Conservation (phyloP, 1,140 invertebrate species). For the Anastrepha ludens region DNA sequence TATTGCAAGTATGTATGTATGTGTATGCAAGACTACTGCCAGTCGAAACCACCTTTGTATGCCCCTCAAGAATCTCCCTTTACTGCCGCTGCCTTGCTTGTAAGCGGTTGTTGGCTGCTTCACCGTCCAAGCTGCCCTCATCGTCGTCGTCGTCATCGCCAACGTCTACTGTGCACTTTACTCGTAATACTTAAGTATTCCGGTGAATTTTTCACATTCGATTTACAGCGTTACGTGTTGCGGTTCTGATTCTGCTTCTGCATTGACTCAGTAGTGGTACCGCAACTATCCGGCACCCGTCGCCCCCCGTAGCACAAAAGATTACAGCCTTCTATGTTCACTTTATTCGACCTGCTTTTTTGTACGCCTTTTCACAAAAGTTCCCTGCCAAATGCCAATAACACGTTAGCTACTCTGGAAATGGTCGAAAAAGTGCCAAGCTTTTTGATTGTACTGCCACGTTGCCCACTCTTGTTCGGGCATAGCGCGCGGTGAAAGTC, state of each 20-base stretch:
- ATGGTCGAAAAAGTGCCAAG: constrained; percentile 24
- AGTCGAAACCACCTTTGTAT: constrained; percentile 18
- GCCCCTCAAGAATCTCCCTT: background rate
- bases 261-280: background rate
- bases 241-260: constrained; percentile 16
- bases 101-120: constrained; percentile 11
- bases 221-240: constrained; percentile 51
- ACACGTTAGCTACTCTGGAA: constrained; percentile 6
- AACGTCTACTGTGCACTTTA: background rate
- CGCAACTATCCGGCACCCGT: background rate
- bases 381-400: constrained; percentile 44
- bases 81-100: background rate
- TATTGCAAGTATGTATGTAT: background rate
- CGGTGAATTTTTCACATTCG: constrained; percentile 47
- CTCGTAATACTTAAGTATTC: constrained; percentile 51
- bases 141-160: background rate
- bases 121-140: background rate
- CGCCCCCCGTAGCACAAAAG: no score
- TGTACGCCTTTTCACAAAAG: constrained; percentile 15
- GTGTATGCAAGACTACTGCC: background rate
- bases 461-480: background rate
- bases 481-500: background rate
- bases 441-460: constrained; percentile 24
- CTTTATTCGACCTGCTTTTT: background rate
- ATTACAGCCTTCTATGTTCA: background rate